Evolutionary conservation across 2,113 vertebrate genomes (phyloP).

Genomic region (Tyrannus savana): DNA sequence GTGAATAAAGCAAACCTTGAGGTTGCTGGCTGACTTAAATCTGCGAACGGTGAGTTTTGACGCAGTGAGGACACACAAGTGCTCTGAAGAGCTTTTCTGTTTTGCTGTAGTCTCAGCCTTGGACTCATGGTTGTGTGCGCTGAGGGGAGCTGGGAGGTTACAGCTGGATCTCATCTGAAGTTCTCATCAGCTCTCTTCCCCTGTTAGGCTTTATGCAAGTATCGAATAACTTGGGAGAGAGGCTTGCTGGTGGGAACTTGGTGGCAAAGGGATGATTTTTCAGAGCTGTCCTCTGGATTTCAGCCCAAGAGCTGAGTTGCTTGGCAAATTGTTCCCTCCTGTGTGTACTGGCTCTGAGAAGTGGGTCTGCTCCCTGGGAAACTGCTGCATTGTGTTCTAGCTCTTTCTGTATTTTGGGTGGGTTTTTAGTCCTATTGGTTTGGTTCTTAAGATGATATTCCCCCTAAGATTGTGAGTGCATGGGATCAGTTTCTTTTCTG

Average conservation of each 20-base stretch:
- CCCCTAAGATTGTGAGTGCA: neutral
- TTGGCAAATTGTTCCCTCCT: slow-evolving; percentile 29
- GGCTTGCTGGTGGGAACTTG: slow-evolving; percentile 23
- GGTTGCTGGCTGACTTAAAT: neutral
- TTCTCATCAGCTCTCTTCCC: neutral
- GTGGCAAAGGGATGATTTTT: slow-evolving; percentile 10
- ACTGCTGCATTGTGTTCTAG: neutral
- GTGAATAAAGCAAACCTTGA: neutral
- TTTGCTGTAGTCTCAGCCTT: neutral
- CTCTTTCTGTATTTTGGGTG: neutral
- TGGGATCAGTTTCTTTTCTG: neutral
- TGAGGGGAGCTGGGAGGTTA: neutral
- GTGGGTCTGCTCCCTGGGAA: neutral
- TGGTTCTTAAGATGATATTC: neutral
- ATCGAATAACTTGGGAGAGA: neutral
- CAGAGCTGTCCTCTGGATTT: slow-evolving; percentile 25
- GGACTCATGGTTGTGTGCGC: accelerated
- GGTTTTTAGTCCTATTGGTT: neutral
- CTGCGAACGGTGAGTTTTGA: neutral
- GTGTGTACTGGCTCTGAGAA: neutral
- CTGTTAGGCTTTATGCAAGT: neutral
- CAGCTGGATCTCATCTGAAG: slow-evolving; percentile 29
- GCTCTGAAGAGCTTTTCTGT: neutral
- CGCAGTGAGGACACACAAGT: neutral
- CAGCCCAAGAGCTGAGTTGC: slow-evolving; percentile 9